phyloP scores from a whole-genome alignment of 2,797 vertebrate species.

The Squalus acanthias region DNA sequence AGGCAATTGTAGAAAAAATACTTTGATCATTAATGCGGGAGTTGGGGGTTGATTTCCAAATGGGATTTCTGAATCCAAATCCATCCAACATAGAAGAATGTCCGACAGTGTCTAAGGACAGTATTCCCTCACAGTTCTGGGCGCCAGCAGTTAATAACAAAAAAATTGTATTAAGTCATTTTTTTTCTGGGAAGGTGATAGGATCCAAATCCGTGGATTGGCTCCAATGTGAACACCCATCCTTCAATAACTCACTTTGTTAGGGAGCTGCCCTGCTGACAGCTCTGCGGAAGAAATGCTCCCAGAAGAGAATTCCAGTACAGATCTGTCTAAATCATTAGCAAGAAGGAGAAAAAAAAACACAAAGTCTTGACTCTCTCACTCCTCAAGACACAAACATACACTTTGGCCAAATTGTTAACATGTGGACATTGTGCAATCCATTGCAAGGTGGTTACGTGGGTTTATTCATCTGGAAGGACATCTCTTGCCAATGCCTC shows the following conservation, averaged over 20 bases:
- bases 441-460: neutral
- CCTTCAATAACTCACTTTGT: neutral
- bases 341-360: neutral
- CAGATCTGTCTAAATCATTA: neutral
- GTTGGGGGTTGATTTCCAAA: neutral
- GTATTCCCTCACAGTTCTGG: conserved; percentile 1
- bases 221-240: conserved; percentile 5
- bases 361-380: neutral
- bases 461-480: neutral
- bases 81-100: neutral
- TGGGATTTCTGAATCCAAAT: conserved; percentile 19
- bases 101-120: neutral
- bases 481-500: neutral
- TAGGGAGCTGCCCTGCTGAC: neutral
- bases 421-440: neutral
- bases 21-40: neutral
- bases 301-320: conserved; percentile 1
- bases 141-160: neutral
- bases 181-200: neutral
- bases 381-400: neutral
- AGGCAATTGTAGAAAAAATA: neutral
- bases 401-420: neutral
- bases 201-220: conserved; percentile 1
- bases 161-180: neutral
- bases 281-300: neutral